Conservation (phyloP, 2,888 invertebrate genomes). For the Liopterus haemorrhoidalis region DNA sequence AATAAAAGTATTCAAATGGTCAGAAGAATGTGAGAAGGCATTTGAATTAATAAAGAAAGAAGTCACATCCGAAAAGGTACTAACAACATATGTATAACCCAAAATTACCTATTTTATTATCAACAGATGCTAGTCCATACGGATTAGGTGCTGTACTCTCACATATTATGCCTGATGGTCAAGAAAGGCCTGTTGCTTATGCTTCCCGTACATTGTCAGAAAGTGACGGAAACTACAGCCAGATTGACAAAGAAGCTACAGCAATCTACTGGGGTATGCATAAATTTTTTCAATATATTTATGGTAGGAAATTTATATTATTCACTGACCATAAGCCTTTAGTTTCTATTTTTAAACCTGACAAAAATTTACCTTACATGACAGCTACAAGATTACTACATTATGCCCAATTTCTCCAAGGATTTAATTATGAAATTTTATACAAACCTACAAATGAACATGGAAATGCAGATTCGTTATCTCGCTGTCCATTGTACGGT, state of each 20-base stretch:
- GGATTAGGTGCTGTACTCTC: conserved; percentile 26
- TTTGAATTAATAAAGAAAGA: conserved; percentile 16
- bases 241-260: conserved; percentile 28
- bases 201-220: conserved; percentile 24
- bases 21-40: conserved; percentile 16
- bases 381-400: background rate
- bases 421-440: too few relatives aligned
- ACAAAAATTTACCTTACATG: too few relatives aligned
- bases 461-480: too few relatives aligned
- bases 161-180: conserved; percentile 14
- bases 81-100: conserved; percentile 25
- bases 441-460: too few relatives aligned
- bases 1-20: conserved; percentile 19
- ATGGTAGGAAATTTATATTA: too few relatives aligned
- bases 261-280: conserved; percentile 21
- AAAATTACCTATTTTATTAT: conserved; percentile 14
- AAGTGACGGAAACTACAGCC: conserved; percentile 24
- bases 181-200: conserved; percentile 20
- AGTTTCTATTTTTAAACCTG: too few relatives aligned
- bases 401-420: conserved; percentile 16
- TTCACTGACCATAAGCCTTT: too few relatives aligned
- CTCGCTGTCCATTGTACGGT: too few relatives aligned
- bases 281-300: too few relatives aligned
- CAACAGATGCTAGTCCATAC: conserved; percentile 26
- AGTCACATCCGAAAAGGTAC: conserved; percentile 25